Base-by-base conservation (phyloP, 2,888 invertebrate species). In the Selenia dentaria region DNA sequence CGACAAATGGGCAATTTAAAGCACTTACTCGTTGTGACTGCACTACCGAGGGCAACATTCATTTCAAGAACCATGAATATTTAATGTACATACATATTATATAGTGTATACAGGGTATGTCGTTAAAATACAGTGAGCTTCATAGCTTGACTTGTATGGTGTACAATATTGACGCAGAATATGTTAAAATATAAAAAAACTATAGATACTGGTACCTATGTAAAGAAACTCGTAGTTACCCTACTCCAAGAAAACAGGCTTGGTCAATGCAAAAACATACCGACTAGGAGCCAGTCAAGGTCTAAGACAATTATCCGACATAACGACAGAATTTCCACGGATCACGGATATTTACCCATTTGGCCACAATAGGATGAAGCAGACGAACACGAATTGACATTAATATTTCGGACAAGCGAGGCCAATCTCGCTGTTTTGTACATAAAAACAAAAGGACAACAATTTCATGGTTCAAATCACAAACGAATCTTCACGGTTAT, bases 301-400 rank as follows among this genome's bases (percentile, higher is more conserved):
- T 73, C 67, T 65, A 67, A 71, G 60, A 76, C 74, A 72, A 51
- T 48, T 48, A 79, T 70, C 68, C 59, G 55, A 70, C 67, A 70
- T 72, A 79, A 81, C 66, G 69, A 70, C 70, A 75, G 67, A 56
- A 80, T 80, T 85, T 77, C 75, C 79, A 86, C 74, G 77, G 83
- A 76, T 77, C 75, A 78, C 70, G 76, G 72, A 66, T 77, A 69
- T 79, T 80, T 75, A 71, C 64, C 76, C 3, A 67, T 80, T 82
- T 74, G 70, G 62, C 56, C 61, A 80, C 72, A 79, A 79, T 71
- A 54, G 59, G 47, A 42, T 44, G 49, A 62, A 62, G 63, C 54
- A 57, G 63, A 10, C 57, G 65, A 68, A 64, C 59, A 65, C 67
- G 35, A 76, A 75, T 70, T 11, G 33, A 8, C 20, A 28, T 29